Evolutionary conservation across 35 echinoderm and acorn worm species (phyloP).

Genomic region (Ptychodera flava): DNA sequence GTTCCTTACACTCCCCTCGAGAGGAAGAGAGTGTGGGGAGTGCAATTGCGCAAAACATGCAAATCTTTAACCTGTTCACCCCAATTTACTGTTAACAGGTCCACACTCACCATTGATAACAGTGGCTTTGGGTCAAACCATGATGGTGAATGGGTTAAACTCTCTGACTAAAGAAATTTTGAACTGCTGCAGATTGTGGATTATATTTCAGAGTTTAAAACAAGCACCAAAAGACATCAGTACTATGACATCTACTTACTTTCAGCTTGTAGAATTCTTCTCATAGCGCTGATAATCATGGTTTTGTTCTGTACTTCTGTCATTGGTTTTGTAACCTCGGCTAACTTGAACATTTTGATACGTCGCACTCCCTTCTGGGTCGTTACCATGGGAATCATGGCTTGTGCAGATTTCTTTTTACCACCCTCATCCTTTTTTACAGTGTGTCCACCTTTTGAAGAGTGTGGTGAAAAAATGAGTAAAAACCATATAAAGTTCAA

Average conservation of each 20-base stretch:
- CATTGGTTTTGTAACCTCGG: conserved; percentile 78
- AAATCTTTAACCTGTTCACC: no score
- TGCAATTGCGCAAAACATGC: background rate
- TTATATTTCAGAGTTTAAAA: background rate
- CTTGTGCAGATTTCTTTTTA: conserved; percentile 25
- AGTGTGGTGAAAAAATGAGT: no score
- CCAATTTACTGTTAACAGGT: no score
- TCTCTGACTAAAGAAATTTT: no score
- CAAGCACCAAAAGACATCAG: background rate
- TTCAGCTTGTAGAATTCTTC: conserved; percentile 70
- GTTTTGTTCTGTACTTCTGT: conserved; percentile 13
- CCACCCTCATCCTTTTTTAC: background rate
- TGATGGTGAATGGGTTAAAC: no score
- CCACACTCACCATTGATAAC: no score
- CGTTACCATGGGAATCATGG: conserved; percentile 15
- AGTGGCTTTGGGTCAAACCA: no score
- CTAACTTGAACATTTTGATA: conserved; percentile 74
- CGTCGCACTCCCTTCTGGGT: conserved; percentile 47
- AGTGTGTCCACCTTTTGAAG: background rate
- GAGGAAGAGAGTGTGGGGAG: background rate
- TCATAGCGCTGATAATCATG: conserved; percentile 39
- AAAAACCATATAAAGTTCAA: no score
- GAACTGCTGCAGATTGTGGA: no score
- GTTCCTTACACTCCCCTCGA: background rate
- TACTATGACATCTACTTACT: conserved; percentile 49